Percentiles rank a stretch among this genome's conserved stretches.
phyloP scores from a whole-genome alignment of 2,888 invertebrate genomes.

The Drosophila recens region DNA sequence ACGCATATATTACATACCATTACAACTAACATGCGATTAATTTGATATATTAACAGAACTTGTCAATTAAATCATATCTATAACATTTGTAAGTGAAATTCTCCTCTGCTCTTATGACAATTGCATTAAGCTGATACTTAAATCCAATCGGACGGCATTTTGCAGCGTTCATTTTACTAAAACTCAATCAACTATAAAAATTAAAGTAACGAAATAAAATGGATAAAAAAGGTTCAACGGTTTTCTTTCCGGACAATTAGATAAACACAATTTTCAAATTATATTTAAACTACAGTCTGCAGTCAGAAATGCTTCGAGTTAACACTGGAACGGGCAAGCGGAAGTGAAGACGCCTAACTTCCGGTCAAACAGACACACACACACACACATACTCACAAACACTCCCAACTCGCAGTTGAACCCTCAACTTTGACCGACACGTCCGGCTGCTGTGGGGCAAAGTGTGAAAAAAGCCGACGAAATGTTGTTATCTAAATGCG shows the following conservation, averaged over 20 bases:
- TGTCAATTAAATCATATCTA: not conserved
- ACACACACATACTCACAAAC: constrained; percentile 20
- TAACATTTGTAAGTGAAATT: not conserved
- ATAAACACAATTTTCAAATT: constrained; percentile 79
- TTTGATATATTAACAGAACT: not conserved
- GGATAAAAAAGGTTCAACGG: constrained; percentile 42
- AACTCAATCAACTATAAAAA: constrained; percentile 62
- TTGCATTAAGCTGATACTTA: constrained; percentile 10
- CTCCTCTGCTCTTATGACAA: not conserved
- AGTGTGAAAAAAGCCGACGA: constrained; percentile 75
- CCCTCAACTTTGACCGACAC: constrained; percentile 58
- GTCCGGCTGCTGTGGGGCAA: constrained; percentile 44
- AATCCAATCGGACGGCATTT: constrained; percentile 33
- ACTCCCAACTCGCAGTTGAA: constrained; percentile 44
- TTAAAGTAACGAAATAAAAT: constrained; percentile 40
- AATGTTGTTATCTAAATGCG: constrained; percentile 74
- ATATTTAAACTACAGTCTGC: constrained; percentile 71
- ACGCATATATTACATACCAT: too few relatives aligned
- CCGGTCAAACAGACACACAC: constrained; percentile 61
- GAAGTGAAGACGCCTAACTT: constrained; percentile 53
- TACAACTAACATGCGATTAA: not conserved
- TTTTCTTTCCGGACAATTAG: constrained; percentile 76
- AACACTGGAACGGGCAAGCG: constrained; percentile 8
- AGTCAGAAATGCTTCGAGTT: constrained; percentile 15
- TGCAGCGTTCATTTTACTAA: constrained; percentile 46